Evolutionary conservation across 64 coral and sea anemone species (phyloP), one percentile per base, ranked within the genome.

Genomic region (Actinia tenebrosa): DNA sequence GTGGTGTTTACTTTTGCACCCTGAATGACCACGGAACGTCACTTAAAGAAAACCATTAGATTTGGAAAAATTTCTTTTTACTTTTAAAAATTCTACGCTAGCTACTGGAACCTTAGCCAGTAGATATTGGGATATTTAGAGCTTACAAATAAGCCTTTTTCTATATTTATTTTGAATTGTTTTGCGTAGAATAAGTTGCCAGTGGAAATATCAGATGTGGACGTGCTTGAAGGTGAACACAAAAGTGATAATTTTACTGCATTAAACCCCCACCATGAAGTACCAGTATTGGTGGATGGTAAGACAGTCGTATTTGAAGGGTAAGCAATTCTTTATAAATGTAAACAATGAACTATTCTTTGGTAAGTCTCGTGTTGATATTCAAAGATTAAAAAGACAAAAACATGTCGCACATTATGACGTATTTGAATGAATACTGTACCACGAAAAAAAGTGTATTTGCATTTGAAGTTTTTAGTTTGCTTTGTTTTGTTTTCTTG

Each of bases 191-290:
- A 95, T 89, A 83, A 91, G 17, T 90, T 95, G n/a, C 86, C 89
- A 26, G 60, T 85, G 18, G 93, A 95, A 66, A 71, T 80, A 43
- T 81, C 86, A 3, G 93, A 95, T 23, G 89, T 95, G 15, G 62
- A 95, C 45, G 89, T 95, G 9, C 91, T 95, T 5, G 47, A 91
- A 58, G 93, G 93, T 0, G 89, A 91, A 30, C 93, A 95, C 83
- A 84, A 44, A 14, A 30, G 91, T 2, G 82, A 82, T 15, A 71
- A 50, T 22, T 95, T 95, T 63, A 80, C 90, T 5, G 45, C 87
- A 37, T 81, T 91, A 19, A 95, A 91, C 78, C 93, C 93, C 1
- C 93, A 95, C 83, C 75, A 87, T 86, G 93, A 95, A 53, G 93
- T 95, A 1, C 93, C 93, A 42, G 77, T 95, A 56, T 42, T 95